Evolutionary conservation across 2,797 vertebrate genomes (phyloP).

Genomic region (Pelobates cultripes): DNA sequence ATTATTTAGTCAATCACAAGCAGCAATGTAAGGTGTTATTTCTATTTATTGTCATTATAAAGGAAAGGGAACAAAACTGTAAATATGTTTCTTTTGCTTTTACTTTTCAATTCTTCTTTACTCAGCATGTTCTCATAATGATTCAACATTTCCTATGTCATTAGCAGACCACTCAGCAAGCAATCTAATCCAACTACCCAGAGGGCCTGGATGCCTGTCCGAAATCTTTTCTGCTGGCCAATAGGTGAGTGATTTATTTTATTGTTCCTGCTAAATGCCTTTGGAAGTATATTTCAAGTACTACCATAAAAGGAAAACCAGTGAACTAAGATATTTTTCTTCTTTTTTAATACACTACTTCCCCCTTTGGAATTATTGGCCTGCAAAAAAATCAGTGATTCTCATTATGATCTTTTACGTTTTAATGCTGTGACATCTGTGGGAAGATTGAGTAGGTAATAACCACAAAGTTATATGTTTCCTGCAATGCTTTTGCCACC

Average conservation of each 20-base stretch:
- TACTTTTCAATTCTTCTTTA: conserved; percentile 19
- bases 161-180: conserved; percentile 30
- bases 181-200: conserved; percentile 11
- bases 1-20: conserved; percentile 54
- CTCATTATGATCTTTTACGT: too few species aligned
- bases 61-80: conserved; percentile 9
- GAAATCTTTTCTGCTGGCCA: conserved; percentile 6
- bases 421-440: too few species aligned
- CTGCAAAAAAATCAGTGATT: too few species aligned
- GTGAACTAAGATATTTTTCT: neutral
- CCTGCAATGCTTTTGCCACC: too few species aligned
- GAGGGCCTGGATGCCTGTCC: neutral
- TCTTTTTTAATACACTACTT: too few species aligned
- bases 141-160: conserved; percentile 16
- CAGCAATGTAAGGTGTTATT: conserved; percentile 42
- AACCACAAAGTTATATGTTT: too few species aligned
- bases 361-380: too few species aligned
- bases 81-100: conserved; percentile 47
- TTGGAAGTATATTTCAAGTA: conserved; percentile 13
- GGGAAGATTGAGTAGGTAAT: too few species aligned
- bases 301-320: conserved; percentile 8
- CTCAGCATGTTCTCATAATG: conserved; percentile 24
- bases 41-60: conserved; percentile 50
- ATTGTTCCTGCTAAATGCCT: neutral
- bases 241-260: conserved; percentile 15